Evolutionary conservation across 2,888 invertebrate genomes (phyloP), one percentile per base, ranked within the genome.

Genomic region (Parapristionchus giblindavisi): DNA sequence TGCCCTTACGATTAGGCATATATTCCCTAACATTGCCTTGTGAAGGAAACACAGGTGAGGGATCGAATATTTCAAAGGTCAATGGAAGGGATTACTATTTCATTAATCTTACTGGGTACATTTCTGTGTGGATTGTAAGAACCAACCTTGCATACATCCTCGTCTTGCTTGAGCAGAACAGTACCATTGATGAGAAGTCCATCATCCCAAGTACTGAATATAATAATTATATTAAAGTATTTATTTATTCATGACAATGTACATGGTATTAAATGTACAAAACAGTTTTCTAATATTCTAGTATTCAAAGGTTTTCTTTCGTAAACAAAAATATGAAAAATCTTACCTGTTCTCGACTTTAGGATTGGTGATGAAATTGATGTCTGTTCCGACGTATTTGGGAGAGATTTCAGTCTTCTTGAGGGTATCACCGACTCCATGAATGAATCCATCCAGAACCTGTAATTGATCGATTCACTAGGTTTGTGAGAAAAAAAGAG

Each of bases 341-440:
- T 17, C 76, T 36, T 27, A 78, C 78, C 74, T 77, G 77, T 84
- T 83, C 65, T 79, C 76, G 21, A 81, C 80, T 76, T 85, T 85
- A n/a, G 86, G 86, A 63, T 84, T 83, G 8, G 85, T 84, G 77
- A 86, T 84, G 78, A 78, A 82, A 74, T 81, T 80, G 75, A 84
- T 81, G 66, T 85, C 83, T 17, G 83, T 82, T 43, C 81, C 77
- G 63, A 85, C 80, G 76, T 77, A 84, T 17, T 79, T 68, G 27
- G 81, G 83, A 17, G 81, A 81, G 61, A 80, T 66, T 34, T 76
- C 80, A 2, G 85, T 85, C 73, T 79, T 77, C 27, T 78, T 77
- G 52, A 85, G 75, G 51, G 83, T 77, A 48, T 83, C 81, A 43
- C 81, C 83, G 24, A 84, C 75, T 61, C 84, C 84, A 75, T 78